Evolutionary conservation across 2,888 invertebrate species (phyloP), one percentile per base, ranked within the genome.

Genomic region (Mesochorus sp.): DNA sequence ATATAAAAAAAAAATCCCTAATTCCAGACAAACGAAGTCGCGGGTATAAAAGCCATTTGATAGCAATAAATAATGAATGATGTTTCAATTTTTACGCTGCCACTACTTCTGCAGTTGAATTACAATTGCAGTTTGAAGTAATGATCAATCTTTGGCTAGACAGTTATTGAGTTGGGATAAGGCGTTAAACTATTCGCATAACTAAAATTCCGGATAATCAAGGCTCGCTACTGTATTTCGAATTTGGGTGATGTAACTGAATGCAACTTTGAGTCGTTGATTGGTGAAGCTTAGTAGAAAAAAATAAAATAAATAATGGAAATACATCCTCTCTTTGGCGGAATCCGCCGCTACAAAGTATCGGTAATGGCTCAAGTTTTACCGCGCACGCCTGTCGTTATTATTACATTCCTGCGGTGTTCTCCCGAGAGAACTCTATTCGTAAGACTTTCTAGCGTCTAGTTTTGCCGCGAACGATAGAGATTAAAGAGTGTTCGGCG

Each of bases 351-450:
- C 57, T 39, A 68, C 49, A 51, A 73, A 64, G 34, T 66, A 66
- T 17, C 31, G 39, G 37, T 34, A 53, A 73, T 44, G 64, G 37
- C 59, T 68, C 42, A 73, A 68, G 51, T 67, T 39, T 53, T 68
- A 57, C 34, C 64, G 70, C 64, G 64, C 28, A 62, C 28, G 77
- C 62, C 67, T 62, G 68, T 73, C 77, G 73, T n/a, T n/a, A 78
- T 78, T 78, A 78, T 78, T 73, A 78, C 73, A 78, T 78, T 78
- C 77, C 77, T 78, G 77, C 68, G 73, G 73, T 78, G 62, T 73
- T 77, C 66, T 68, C 64, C 42, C 68, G 19, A 34, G 62, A 78
- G 44, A 70, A 59, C 59, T 70, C 68, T 68, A 68, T 73, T 49
- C 68, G 47, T 73, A 59, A 70, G 59, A 78, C 73, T 78, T 78